Evolutionary conservation across 1,140 invertebrate species (phyloP).

Genomic region (Tigriopus japonicus): DNA sequence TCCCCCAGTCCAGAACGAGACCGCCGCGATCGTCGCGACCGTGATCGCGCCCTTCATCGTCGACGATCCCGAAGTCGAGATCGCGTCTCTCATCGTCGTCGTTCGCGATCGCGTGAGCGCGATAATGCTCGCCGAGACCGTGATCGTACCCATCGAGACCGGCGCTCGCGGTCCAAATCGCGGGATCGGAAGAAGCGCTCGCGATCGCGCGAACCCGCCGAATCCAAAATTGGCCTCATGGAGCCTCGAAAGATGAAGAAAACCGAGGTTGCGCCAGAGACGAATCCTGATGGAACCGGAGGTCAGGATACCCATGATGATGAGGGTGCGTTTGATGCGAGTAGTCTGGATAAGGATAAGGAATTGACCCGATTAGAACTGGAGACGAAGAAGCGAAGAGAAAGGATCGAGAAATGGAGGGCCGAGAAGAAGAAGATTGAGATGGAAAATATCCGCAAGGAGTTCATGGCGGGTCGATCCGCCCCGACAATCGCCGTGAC

Average conservation of each 20-base stretch:
- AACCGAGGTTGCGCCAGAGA: conserved; percentile 19
- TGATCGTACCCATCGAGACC: conserved; percentile 19
- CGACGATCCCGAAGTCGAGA: conserved; percentile 27
- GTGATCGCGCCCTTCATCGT: not conserved
- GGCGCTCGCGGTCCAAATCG: conserved; percentile 12
- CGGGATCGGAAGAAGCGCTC: conserved; percentile 16
- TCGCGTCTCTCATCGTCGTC: conserved; percentile 24
- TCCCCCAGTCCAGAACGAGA: not conserved
- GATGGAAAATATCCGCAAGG: conserved; percentile 33
- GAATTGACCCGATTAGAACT: conserved; percentile 66
- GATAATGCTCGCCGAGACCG: conserved; percentile 20
- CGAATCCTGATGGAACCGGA: conserved; percentile 27
- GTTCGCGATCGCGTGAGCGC: conserved; percentile 11
- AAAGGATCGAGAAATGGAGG: conserved; percentile 80
- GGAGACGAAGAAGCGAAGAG: conserved; percentile 88
- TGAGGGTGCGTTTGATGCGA: conserved; percentile 27
- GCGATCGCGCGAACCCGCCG: conserved; percentile 15
- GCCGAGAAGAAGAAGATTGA: conserved; percentile 69
- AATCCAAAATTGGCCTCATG: conserved; percentile 11
- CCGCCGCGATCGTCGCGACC: not conserved
- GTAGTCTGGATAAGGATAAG: conserved; percentile 26
- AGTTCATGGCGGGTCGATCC: conserved; percentile 2
- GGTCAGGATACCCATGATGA: conserved; percentile 21
- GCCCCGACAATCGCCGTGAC: conserved; percentile 5
- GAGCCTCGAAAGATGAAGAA: too few species aligned